Base-by-base conservation (phyloP, 2,888 invertebrate genomes). In the Melitaea athalia region DNA sequence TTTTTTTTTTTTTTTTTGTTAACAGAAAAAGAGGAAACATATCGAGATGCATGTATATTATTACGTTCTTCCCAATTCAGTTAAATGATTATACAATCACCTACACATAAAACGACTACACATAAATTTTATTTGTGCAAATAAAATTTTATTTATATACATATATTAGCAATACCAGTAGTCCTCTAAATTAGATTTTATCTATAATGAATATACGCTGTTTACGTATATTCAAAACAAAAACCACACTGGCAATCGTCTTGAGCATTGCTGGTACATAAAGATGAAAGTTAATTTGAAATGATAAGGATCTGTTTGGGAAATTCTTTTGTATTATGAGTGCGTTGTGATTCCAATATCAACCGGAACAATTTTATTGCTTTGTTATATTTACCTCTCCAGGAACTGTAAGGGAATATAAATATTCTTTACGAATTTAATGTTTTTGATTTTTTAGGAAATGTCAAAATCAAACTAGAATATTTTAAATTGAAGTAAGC, bases 211-310 rank as follows among this genome's bases (percentile, higher is more conserved):
- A 14, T 31, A 14, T 7, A 14, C 12, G 11, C 3, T 0, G n/a
- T 12, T 38, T 38, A 52, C 11, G 11, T 24, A 33, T 5, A n/a
- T 31, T 31, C 7, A 5, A 33, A n/a, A 6, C 6, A 6, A 55
- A 55, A 31, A 42, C 38, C 14, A 10, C 4, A 42, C 42, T 42
- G n/a, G 38, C 42, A 57, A 38, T 42, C 6, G 8, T 15, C 14
- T 57, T 33, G 4, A 31, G 12, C 8, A 57, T 42, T 57, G 15
- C 15, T 15, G n/a, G 11, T 42, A n/a, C 4, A 17, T 57, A 57
- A 42, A 57, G 15, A 57, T 38, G 15, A 57, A 15, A 57, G 8
- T 57, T 57, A 38, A 57, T 42, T 15, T 15, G 15, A 57, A 53
- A 57, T 42, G 57, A 57, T 42, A 15, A 17, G 15, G 31, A 57